phyloP scores from a whole-genome alignment of 2,113 vertebrate genomes.

The Paracanthobrama guichenoti region DNA sequence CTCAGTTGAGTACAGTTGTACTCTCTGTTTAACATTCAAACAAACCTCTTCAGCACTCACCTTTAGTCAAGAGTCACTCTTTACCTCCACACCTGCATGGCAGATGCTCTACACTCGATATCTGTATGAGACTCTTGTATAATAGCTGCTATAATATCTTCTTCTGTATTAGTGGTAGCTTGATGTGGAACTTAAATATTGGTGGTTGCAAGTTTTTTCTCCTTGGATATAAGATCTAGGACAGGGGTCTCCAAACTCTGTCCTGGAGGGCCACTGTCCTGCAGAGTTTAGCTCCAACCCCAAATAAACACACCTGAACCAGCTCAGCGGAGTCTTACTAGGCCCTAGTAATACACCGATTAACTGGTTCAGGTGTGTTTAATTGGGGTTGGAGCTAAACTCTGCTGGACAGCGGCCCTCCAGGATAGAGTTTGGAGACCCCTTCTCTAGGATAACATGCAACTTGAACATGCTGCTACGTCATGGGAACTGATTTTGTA shows the following conservation, averaged over 20 bases:
- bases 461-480: background rate
- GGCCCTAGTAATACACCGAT: too few relatives aligned
- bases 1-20: background rate
- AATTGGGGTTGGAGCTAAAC: too few relatives aligned
- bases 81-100: background rate
- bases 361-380: too few relatives aligned
- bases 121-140: background rate
- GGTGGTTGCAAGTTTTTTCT: background rate
- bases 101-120: background rate
- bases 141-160: background rate
- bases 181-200: background rate
- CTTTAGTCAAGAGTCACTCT: conserved; percentile 9
- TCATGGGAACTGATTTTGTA: background rate
- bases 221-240: background rate
- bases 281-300: too few relatives aligned
- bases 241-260: too few relatives aligned
- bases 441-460: background rate
- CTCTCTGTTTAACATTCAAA: background rate
- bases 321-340: too few relatives aligned
- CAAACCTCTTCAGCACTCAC: background rate
- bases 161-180: background rate
- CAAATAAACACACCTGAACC: too few relatives aligned
- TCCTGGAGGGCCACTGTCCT: too few relatives aligned
- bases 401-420: too few relatives aligned
- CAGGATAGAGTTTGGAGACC: too few relatives aligned